Conservation (phyloP, 2,797 vertebrate species). For the Pseudocheirus occidentalis region DNA sequence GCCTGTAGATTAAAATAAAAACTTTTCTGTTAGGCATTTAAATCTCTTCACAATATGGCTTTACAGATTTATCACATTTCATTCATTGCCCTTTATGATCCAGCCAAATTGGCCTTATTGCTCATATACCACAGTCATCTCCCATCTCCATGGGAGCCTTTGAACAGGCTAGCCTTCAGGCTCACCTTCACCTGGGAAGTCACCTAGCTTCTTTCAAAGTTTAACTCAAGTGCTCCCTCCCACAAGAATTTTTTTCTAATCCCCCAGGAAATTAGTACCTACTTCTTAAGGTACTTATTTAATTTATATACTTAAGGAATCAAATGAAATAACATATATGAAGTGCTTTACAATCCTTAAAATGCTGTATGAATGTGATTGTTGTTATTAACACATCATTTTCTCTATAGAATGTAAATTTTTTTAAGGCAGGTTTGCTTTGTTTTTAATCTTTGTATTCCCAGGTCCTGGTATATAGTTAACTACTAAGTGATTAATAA, state of each 20-base stretch:
- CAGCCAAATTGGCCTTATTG: background rate
- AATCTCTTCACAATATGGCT: background rate
- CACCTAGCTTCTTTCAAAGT: background rate
- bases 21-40: background rate
- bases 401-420: background rate
- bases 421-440: background rate
- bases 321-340: background rate
- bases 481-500: background rate
- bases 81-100: background rate
- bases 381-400: background rate
- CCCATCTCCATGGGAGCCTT: background rate
- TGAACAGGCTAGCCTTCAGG: background rate
- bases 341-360: background rate
- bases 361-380: background rate
- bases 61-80: background rate
- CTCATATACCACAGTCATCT: background rate
- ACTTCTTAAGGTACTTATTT: background rate
- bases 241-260: background rate
- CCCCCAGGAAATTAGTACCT: background rate
- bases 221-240: background rate
- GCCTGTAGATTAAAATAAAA: background rate
- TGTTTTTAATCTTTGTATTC: background rate
- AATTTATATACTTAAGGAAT: background rate
- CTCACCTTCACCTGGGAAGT: background rate
- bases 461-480: background rate